Percentiles rank a stretch among this genome's conserved stretches.
Evolutionary conservation across 2,797 vertebrate genomes (phyloP).

Genomic region (Cyclura pinguis): DNA sequence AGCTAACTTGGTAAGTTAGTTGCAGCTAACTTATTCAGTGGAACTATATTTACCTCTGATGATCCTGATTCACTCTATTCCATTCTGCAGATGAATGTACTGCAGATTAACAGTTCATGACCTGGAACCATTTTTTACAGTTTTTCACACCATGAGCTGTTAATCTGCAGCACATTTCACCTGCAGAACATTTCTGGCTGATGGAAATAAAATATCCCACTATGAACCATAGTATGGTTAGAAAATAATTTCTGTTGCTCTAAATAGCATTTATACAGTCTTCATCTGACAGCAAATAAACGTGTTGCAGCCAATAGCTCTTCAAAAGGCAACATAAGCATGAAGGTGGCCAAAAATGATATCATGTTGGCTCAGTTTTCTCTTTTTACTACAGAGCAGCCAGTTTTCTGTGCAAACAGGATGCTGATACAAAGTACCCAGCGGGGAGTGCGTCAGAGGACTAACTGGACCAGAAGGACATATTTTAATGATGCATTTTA

Average conservation of each 20-base stretch:
- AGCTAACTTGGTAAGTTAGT: background rate
- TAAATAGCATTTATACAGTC: background rate
- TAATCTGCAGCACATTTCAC: background rate
- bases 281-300: background rate
- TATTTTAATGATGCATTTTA: background rate
- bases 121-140: slow-evolving; percentile 29
- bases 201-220: slow-evolving; percentile 46
- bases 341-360: background rate
- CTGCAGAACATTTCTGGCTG: background rate
- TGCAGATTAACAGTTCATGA: background rate
- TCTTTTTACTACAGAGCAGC: slow-evolving; percentile 16
- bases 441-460: background rate
- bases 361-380: background rate
- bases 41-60: background rate
- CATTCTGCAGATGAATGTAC: no score
- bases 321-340: background rate
- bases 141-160: rapidly evolving
- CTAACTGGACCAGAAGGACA: background rate
- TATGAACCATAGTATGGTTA: background rate
- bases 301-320: slow-evolving; percentile 13
- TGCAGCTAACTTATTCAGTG: background rate
- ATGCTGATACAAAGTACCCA: background rate
- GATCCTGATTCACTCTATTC: background rate
- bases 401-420: rapidly evolving
- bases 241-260: background rate